Evolutionary conservation across 2,797 vertebrate species (phyloP), one percentile per base, ranked within the genome.

Genomic region (Limosa lapponica): DNA sequence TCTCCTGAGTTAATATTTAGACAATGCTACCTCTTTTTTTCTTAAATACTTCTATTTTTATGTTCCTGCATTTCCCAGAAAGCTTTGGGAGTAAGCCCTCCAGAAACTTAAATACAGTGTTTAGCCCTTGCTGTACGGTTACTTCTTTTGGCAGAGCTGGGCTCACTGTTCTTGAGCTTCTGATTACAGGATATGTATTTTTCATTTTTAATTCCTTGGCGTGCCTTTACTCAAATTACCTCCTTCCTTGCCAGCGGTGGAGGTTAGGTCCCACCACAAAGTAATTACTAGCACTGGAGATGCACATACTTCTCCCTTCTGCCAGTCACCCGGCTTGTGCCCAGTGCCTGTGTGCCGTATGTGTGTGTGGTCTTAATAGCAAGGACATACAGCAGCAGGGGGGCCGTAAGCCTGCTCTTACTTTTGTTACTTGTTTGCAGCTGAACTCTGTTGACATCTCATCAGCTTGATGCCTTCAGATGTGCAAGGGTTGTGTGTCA

Each of bases 151-250:
- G 65, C 89, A 85, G 91, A 91, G 30, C 64, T 85, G 69, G 51
- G 27, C 84, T 95, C 25, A 3, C 72, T 90, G 75, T 81, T 90
- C 94, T 71, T 82, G 44, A 87, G 83, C 54, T 93, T 94, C 89
- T 93, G 78, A 79, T 94, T 97, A 93, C 65, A 66, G 94, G 73
- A 91, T 80, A 69, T 1, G 0, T 81, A 75, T 90, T 94, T 82
- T 91, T 96, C 61, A 25, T 55, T 96, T 93, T 52, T 80, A 93
- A 95, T 95, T 90, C 92, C 84, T 95, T 90, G 70, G 78, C 89
- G 89, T 80, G 30, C 87, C 59, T 89, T 96, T 75, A 49, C 83
- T 90, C 73, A 96, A 94, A 97, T 97, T 96, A 86, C 87, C 89
- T 79, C 91, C 89, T 93, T 89, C 72, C 77, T 73, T 86, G 95